Percentiles rank a stretch among this genome's conserved stretches.
phyloP scores from a whole-genome alignment of 2,113 vertebrate genomes.

The Vombatus ursinus region DNA sequence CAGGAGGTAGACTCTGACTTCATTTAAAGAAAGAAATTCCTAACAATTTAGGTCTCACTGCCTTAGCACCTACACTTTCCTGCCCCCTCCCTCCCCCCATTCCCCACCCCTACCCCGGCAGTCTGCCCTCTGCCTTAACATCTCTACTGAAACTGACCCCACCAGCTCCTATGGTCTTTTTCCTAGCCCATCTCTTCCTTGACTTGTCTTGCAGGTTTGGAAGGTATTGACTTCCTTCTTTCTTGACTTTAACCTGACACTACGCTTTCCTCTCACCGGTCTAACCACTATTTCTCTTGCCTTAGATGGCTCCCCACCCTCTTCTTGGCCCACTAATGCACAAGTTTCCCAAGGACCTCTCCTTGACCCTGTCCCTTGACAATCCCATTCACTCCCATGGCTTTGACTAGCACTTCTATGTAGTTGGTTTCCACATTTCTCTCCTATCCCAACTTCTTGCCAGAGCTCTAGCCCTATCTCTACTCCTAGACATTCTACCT shows the following conservation, averaged over 20 bases:
- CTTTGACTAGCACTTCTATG: neutral
- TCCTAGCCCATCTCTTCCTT: neutral
- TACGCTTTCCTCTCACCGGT: neutral
- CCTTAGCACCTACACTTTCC: too few relatives aligned
- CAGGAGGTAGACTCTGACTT: neutral
- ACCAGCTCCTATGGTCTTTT: neutral
- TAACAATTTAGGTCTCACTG: neutral
- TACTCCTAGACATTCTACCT: neutral
- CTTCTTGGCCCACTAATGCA: too few relatives aligned
- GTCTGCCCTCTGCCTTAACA: accelerated
- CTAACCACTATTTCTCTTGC: neutral
- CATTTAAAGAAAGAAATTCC: neutral
- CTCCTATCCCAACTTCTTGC: neutral
- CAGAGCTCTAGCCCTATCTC: neutral
- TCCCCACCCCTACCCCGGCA: too few relatives aligned
- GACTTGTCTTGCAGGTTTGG: neutral
- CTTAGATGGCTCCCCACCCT: neutral
- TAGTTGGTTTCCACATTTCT: neutral
- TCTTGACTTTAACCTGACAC: neutral
- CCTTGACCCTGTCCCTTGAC: neutral
- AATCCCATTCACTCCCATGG: neutral
- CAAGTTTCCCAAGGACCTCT: neutral
- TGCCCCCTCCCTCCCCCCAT: too few relatives aligned
- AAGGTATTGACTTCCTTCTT: neutral
- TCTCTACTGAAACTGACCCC: neutral